Conservation (phyloP, 2,113 vertebrate genomes). For the Odontesthes bonariensis region DNA sequence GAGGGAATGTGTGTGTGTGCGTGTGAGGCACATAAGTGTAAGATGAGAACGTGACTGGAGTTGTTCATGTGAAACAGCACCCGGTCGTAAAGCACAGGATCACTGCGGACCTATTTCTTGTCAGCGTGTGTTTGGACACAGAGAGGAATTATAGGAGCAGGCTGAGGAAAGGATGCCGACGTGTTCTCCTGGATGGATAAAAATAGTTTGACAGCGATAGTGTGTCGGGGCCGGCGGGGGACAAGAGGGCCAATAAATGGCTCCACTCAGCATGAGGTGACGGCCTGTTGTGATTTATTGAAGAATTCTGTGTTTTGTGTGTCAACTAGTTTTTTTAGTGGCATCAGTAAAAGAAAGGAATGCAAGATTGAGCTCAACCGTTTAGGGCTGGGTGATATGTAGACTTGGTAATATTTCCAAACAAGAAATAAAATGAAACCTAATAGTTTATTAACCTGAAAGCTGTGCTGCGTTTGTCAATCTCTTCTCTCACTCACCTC, state of each 20-base stretch:
- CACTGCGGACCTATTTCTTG: conserved; percentile 47
- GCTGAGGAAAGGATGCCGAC: conserved; percentile 26
- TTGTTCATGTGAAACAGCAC: conserved; percentile 58
- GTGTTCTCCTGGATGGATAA: conserved; percentile 46
- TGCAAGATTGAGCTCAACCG: too few relatives aligned
- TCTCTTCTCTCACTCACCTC: too few relatives aligned
- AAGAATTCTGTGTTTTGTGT: conserved; percentile 41
- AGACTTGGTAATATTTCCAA: too few relatives aligned
- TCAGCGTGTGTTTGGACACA: conserved; percentile 60
- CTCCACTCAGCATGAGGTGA: not conserved
- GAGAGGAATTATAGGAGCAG: conserved; percentile 53
- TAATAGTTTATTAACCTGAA: too few relatives aligned
- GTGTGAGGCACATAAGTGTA: conserved; percentile 37
- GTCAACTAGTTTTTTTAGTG: conserved; percentile 19
- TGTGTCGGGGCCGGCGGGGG: conserved; percentile 3
- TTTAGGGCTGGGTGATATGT: too few relatives aligned
- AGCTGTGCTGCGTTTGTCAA: too few relatives aligned
- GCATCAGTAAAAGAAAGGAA: not conserved
- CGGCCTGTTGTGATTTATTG: conserved; percentile 9
- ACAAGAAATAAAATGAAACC: too few relatives aligned
- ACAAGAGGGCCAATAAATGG: conserved; percentile 16
- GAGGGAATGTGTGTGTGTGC: not conserved
- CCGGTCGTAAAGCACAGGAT: conserved; percentile 37
- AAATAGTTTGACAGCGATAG: conserved; percentile 39
- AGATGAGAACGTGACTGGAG: conserved; percentile 49